Evolutionary conservation across 2,113 vertebrate species (phyloP).

Genomic region (Actinemys pallida): DNA sequence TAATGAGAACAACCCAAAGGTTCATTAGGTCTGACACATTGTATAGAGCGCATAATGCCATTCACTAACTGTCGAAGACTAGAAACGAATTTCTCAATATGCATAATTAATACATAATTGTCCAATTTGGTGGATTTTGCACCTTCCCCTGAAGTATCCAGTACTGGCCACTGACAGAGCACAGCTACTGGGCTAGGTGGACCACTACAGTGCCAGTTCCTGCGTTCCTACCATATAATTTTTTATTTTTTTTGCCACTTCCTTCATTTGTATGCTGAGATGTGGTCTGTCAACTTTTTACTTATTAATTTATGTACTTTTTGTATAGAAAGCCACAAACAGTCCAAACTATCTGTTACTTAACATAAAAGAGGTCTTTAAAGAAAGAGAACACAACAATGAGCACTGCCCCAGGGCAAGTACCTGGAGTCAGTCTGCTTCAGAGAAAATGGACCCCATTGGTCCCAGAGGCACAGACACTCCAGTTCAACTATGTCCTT

Average conservation of each 20-base stretch:
- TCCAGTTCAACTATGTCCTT: neutral
- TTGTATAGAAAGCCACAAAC: neutral
- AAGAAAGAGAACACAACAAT: neutral
- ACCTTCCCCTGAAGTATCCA: neutral
- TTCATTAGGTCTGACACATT: neutral
- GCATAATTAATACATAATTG: neutral
- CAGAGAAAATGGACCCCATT: rapidly evolving
- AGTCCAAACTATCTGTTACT: neutral
- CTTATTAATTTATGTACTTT: neutral
- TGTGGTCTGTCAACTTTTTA: neutral
- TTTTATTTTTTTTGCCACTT: neutral
- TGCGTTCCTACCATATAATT: neutral
- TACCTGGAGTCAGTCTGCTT: neutral
- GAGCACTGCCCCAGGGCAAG: neutral
- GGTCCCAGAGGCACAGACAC: neutral
- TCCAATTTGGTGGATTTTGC: neutral
- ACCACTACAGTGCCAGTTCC: neutral
- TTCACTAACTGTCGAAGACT: neutral
- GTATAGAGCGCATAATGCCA: neutral
- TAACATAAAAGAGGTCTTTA: neutral
- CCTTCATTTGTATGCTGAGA: neutral
- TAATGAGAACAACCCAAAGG: neutral
- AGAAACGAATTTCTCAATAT: neutral
- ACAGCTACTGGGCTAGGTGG: neutral
- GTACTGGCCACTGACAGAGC: neutral